Evolutionary conservation across 2,113 vertebrate species (phyloP), one percentile per base, ranked within the genome.

Genomic region (Heterocephalus glaber): DNA sequence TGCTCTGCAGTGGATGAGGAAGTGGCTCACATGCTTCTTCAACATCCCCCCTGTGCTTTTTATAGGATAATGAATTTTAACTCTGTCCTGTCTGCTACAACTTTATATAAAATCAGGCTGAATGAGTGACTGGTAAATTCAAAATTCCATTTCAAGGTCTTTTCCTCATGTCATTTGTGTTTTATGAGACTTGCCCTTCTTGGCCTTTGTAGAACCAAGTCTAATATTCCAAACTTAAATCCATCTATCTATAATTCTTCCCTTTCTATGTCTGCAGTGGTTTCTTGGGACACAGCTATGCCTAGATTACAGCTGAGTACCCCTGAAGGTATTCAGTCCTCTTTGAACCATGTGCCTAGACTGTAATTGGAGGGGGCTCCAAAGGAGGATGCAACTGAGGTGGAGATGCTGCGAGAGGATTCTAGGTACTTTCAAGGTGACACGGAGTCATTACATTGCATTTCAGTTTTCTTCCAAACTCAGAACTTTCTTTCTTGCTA

Each of bases 141-240:
- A 49, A 76, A 22, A 72, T 91, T 92, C n/a, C 4, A 28, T 47
- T 54, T 80, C 54, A 94, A 38, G 58, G 4, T 47, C 70, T 98
- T 97, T 94, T 94, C 96, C 93, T 96, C 95, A 60, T 90, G 94
- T 95, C 95, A 95, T 92, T 74, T 80, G 56, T 85, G 13, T 63
- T 94, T 87, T 93, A 41, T 90, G 11, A 66, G 54, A 84, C 76
- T 6, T 68, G 5, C 11, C 68, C 44, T 89, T 79, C 56, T 81
- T 47, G 72, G 65, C 28, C 66, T 85, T 76, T 81, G 76, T 19
- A 90, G 63, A 85, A 86, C 35, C 77, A 63, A 93, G 30, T 52
- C 6, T 47, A 85, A 44, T 44, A 65, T 70, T 92, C 80, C 85
- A 65, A 56, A 41, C 58, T 86, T 89, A 84, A 94, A 86, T 60